Percentiles rank a stretch among this genome's conserved stretches.
Evolutionary conservation across 2,797 vertebrate genomes (phyloP).

Genomic region (Trachurus trachurus): DNA sequence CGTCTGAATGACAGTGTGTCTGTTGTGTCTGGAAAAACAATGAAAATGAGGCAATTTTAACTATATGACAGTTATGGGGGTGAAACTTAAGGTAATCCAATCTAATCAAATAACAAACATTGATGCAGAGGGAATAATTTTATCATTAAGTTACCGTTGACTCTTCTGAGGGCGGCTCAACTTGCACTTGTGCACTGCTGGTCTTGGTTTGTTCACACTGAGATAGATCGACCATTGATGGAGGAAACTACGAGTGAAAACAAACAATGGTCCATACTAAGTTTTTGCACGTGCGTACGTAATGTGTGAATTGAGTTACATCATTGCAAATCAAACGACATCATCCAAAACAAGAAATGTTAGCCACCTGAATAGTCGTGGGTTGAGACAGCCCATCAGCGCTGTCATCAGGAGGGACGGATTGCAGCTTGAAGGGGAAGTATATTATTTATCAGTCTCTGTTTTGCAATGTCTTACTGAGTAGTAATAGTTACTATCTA

Average conservation of each 20-base stretch:
- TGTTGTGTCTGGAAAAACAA: conserved; percentile 31
- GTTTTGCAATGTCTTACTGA: too few species aligned
- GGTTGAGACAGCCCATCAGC: conserved; percentile 7
- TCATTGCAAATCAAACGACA: neutral
- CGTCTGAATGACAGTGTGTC: neutral
- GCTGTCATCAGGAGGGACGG: conserved; percentile 38
- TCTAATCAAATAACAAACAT: neutral
- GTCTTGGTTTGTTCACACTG: neutral
- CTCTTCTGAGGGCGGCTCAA: neutral
- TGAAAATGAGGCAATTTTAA: neutral
- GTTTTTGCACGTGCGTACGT: neutral
- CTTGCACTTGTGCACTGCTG: neutral
- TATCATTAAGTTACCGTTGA: conserved; percentile 1
- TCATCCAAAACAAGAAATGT: neutral
- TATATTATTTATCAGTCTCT: too few species aligned
- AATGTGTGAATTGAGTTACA: neutral
- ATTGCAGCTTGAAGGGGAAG: conserved; percentile 53
- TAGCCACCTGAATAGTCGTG: conserved; percentile 25
- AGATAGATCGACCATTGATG: neutral
- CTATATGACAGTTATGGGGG: neutral
- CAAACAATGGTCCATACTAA: neutral
- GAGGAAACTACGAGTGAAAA: neutral
- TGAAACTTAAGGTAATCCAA: neutral
- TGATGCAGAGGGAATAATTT: neutral
- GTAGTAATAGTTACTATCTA: too few species aligned